Percentiles rank a stretch among this genome's conserved stretches.
phyloP scores from a whole-genome alignment of 2,888 invertebrate species.

The Archips crataeganus region DNA sequence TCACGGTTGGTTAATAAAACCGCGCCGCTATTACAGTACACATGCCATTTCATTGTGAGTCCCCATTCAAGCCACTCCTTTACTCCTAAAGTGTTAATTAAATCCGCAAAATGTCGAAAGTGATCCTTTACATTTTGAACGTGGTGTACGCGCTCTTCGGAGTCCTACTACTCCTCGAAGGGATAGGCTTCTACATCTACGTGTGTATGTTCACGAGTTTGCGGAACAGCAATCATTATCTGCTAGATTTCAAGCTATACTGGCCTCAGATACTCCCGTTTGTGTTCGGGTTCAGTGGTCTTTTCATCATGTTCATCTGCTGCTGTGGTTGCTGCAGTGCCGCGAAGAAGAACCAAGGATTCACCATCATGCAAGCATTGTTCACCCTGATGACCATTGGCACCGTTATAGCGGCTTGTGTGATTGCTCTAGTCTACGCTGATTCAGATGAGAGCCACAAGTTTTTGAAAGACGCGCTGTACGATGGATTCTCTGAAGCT shows the following conservation, averaged over 20 bases:
- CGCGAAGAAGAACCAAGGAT: slow-evolving; percentile 24
- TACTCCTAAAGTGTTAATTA: background rate
- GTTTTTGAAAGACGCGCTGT: slow-evolving; percentile 28
- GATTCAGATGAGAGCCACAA: slow-evolving; percentile 9
- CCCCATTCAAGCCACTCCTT: slow-evolving; percentile 9
- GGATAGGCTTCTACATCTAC: slow-evolving; percentile 15
- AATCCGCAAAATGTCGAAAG: slow-evolving; percentile 25
- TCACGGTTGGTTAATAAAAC: slow-evolving; percentile 15
- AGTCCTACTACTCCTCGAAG: slow-evolving; percentile 6
- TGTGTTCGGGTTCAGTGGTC: slow-evolving; percentile 18
- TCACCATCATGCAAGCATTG: slow-evolving; percentile 32
- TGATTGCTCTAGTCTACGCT: slow-evolving; percentile 16
- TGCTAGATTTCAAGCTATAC: slow-evolving; percentile 25
- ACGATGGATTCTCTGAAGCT: slow-evolving; percentile 29
- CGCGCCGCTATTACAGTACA: background rate
- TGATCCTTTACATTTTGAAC: slow-evolving; percentile 28
- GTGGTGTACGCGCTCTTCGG: slow-evolving; percentile 31
- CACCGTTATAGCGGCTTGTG: slow-evolving; percentile 9
- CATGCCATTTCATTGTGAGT: slow-evolving; percentile 24
- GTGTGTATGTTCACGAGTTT: slow-evolving; percentile 25
- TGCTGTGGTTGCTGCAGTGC: slow-evolving; percentile 34
- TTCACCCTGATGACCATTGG: slow-evolving; percentile 23
- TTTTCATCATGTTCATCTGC: slow-evolving; percentile 34
- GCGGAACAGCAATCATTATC: slow-evolving; percentile 32
- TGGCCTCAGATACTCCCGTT: slow-evolving; percentile 32